phyloP scores from a whole-genome alignment of 2,113 vertebrate species.

The Chascanopsetta lugubris region DNA sequence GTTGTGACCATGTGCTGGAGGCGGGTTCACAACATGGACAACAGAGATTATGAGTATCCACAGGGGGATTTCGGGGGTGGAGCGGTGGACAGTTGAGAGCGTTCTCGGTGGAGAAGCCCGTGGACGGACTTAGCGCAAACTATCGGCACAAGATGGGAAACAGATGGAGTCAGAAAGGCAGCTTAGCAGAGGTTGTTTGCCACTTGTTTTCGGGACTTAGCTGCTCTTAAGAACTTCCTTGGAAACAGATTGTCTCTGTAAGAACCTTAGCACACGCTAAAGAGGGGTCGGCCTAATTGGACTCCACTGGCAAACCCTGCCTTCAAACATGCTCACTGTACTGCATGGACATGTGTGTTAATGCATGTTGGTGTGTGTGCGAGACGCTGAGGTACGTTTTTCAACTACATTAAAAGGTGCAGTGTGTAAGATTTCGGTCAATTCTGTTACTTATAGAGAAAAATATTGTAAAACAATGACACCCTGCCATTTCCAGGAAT shows the following conservation, averaged over 20 bases:
- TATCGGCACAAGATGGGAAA: slow-evolving; percentile 48
- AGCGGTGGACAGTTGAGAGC: slow-evolving; percentile 29
- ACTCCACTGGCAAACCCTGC: slow-evolving; percentile 43
- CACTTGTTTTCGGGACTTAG: slow-evolving; percentile 69
- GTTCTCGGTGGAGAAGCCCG: slow-evolving; percentile 35
- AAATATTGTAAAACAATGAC: too few species aligned
- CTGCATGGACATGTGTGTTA: not conserved
- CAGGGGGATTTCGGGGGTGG: slow-evolving; percentile 49
- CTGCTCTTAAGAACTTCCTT: slow-evolving; percentile 66
- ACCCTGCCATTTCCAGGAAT: too few species aligned
- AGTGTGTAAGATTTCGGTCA: too few species aligned
- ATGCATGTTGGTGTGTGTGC: not conserved
- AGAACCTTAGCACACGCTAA: slow-evolving; percentile 66
- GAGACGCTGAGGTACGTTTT: not conserved
- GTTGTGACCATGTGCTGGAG: slow-evolving; percentile 29
- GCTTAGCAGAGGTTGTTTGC: slow-evolving; percentile 59
- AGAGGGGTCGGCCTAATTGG: slow-evolving; percentile 69
- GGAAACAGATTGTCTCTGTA: slow-evolving; percentile 72
- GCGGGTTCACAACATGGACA: slow-evolving; percentile 45
- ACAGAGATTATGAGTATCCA: slow-evolving; percentile 54
- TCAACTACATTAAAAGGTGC: not conserved
- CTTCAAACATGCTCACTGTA: slow-evolving; percentile 29
- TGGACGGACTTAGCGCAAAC: slow-evolving; percentile 34
- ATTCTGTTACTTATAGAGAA: too few species aligned
- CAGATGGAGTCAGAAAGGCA: slow-evolving; percentile 64